Conservation (phyloP, 2,888 invertebrate genomes). For the Nomada hirtipes region DNA sequence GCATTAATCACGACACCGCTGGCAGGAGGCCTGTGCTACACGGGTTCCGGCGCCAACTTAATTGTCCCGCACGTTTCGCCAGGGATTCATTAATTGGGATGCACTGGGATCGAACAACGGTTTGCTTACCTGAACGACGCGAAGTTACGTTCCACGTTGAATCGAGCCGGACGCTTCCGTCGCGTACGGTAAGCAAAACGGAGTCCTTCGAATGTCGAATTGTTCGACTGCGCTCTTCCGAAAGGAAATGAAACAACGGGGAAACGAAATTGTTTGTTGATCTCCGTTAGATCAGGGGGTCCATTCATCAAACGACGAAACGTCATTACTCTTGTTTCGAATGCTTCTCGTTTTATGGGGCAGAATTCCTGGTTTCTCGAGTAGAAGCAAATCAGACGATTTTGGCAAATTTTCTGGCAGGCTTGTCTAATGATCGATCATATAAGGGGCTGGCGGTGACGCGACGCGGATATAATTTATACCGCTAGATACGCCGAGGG, state of each 20-base stretch:
- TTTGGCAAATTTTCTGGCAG: conserved; percentile 82
- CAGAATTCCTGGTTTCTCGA: not conserved
- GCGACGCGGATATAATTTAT: conserved; percentile 83
- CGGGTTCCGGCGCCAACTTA: conserved; percentile 60
- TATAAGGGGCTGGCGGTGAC: conserved; percentile 82
- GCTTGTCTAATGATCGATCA: conserved; percentile 83
- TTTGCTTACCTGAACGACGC: not conserved
- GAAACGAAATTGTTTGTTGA: conserved; percentile 7
- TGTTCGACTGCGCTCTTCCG: not conserved
- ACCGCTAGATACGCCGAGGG: conserved; percentile 81
- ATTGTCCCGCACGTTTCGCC: conserved; percentile 61
- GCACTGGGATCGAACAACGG: conserved; percentile 29
- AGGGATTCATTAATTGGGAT: conserved; percentile 56
- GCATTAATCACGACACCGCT: conserved; percentile 75
- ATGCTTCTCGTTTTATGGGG: conserved; percentile 32
- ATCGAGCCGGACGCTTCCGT: not conserved
- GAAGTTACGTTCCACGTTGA: not conserved
- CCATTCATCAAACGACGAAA: conserved; percentile 39
- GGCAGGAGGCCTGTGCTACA: conserved; percentile 40
- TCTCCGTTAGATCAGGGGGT: not conserved
- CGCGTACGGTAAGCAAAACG: not conserved
- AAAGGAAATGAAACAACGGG: not conserved
- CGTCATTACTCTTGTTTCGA: conserved; percentile 36
- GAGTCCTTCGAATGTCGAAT: not conserved
- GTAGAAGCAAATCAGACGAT: conserved; percentile 67